Conservation (phyloP, 2,888 invertebrate species). For the Cryptosula pallasiana region DNA sequence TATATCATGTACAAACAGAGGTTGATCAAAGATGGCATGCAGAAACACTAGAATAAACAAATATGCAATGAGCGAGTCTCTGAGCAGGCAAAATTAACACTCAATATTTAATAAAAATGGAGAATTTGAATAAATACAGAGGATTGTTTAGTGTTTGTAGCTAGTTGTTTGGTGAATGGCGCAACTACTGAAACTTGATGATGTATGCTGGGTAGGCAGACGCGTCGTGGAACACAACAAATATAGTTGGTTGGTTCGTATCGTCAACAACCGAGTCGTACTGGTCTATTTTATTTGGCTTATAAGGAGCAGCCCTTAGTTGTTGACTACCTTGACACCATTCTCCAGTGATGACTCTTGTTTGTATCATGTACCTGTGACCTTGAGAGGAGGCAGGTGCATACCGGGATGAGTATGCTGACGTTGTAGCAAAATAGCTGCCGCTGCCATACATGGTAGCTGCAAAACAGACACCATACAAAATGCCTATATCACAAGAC, state of each 20-base stretch:
- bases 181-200: conserved; percentile 34
- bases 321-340: conserved; percentile 29
- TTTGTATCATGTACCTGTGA: conserved; percentile 34
- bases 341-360: conserved; percentile 38
- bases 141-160: too few species aligned
- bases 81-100: too few species aligned
- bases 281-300: conserved; percentile 28
- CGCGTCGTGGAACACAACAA: conserved; percentile 44
- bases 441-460: conserved; percentile 41
- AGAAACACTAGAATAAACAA: too few species aligned
- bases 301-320: conserved; percentile 34
- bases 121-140: too few species aligned
- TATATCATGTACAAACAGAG: too few species aligned
- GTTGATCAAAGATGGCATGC: too few species aligned
- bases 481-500: too few species aligned
- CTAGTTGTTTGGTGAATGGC: too few species aligned
- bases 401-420: conserved; percentile 36
- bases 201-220: conserved; percentile 46
- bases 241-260: conserved; percentile 33
- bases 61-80: too few species aligned
- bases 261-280: conserved; percentile 42
- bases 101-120: too few species aligned
- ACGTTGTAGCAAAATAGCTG: conserved; percentile 42
- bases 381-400: conserved; percentile 31
- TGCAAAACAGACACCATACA: conserved; percentile 28